Base-by-base conservation (phyloP, 1,140 invertebrate species). In the Drosophila virilis region DNA sequence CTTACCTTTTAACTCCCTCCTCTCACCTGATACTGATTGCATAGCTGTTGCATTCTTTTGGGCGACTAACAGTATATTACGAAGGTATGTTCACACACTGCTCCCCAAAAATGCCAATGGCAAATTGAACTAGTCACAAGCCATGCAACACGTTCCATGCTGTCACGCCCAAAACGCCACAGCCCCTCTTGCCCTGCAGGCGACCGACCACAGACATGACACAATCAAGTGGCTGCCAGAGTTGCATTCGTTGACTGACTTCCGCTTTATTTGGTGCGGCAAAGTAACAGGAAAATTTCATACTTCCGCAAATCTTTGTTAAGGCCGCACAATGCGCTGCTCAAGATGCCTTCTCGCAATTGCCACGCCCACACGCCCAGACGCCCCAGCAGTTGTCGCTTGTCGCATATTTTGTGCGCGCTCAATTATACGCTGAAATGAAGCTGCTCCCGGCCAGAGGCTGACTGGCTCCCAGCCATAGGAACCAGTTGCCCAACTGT, bases 371-470 rank as follows among this genome's bases (percentile, higher is more conserved):
- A 73, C 73, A 77, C 76, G 61, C 45, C 40, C 38, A 50, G 7
- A 50, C 61, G 72, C 76, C 83, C 72, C 10, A 59, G 65, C 80
- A 73, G 78, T 80, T 74, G 76, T 72, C 57, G 79, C 78, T 72
- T 73, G 77, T 88, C 80, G 83, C 84, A 83, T 77, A 83, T 89
- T 89, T 89, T 77, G 84, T 80, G 83, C 66, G 66, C 77, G 74
- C 83, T 83, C 83, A 88, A 88, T 88, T 88, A 88, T 88, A 89
- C 80, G 83, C 77, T 80, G 88, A 89, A 88, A 89, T 88, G 83
- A 88, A 89, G 83, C 83, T 86, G 82, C 79, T 76, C 76, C 48
- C 72, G 71, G 82, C 60, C 33, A 32, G 15, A 35, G 6, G 42
- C 8, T 17, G 17, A 17, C 17, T 17, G 17, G 82, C 79, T 76